phyloP scores from a whole-genome alignment of 2,888 invertebrate genomes.

The Drosophila mercatorum region DNA sequence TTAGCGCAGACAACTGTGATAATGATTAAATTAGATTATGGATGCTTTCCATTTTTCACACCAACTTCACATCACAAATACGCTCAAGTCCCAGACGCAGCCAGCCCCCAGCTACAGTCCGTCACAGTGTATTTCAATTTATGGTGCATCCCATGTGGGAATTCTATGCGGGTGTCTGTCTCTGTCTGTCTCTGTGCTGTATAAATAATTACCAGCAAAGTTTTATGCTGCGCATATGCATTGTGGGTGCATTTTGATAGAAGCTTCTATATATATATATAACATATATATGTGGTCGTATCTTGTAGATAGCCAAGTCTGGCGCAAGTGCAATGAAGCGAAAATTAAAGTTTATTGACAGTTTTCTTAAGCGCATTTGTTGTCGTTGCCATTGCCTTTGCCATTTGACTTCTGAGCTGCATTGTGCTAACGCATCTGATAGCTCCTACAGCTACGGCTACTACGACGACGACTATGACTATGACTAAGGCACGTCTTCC shows the following conservation, averaged over 20 bases:
- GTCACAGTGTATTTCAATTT: conserved; percentile 58
- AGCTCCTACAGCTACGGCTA: conserved; percentile 5
- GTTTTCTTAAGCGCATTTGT: conserved; percentile 72
- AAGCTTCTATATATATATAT: conserved; percentile 33
- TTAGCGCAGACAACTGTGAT: conserved; percentile 82
- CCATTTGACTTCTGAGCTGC: conserved; percentile 59
- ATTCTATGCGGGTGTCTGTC: conserved; percentile 64
- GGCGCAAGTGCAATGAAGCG: conserved; percentile 72
- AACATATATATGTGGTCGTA: conserved; percentile 31
- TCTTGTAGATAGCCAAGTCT: conserved; percentile 31
- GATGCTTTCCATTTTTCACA: conserved; percentile 76
- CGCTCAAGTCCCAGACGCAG: conserved; percentile 7
- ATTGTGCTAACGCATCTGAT: conserved; percentile 25
- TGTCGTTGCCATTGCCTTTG: conserved; percentile 50
- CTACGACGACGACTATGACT: too few species aligned
- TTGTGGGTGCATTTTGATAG: conserved; percentile 40
- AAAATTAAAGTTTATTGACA: conserved; percentile 74
- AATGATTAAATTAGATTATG: conserved; percentile 83
- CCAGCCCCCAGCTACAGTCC: conserved; percentile 6
- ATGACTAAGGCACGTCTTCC: neutral
- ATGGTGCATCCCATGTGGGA: conserved; percentile 69
- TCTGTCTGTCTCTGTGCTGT: conserved; percentile 36
- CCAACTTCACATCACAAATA: conserved; percentile 50
- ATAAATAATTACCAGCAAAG: conserved; percentile 78
- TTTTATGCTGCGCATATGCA: conserved; percentile 65